phyloP scores from a whole-genome alignment of 1,140 invertebrate genomes.

The Tetramorium alpestre region DNA sequence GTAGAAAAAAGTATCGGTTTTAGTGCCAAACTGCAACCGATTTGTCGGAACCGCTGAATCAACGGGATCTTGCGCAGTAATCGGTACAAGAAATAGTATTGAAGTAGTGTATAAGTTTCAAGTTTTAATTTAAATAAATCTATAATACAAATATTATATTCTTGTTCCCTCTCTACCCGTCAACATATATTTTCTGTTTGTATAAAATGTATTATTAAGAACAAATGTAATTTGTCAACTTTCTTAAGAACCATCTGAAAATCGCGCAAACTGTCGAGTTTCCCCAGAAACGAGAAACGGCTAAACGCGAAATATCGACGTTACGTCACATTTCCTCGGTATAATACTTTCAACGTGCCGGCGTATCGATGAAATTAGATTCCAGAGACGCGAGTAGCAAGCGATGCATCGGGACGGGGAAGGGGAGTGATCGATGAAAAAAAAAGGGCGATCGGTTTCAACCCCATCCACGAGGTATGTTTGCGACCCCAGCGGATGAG shows the following conservation, averaged over 20 bases:
- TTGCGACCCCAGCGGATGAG: slow-evolving; percentile 81
- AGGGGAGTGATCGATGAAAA: slow-evolving; percentile 80
- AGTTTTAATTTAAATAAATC: background rate
- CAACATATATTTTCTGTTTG: background rate
- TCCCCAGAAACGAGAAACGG: slow-evolving; percentile 62
- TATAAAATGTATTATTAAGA: background rate
- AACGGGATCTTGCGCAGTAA: slow-evolving; percentile 1
- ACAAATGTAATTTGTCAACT: slow-evolving; percentile 29
- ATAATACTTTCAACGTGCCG: slow-evolving; percentile 75
- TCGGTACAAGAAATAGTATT: slow-evolving; percentile 6
- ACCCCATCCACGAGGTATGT: slow-evolving; percentile 79
- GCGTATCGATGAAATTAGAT: slow-evolving; percentile 73
- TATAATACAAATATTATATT: background rate
- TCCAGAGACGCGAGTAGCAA: slow-evolving; percentile 73
- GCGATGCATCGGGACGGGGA: slow-evolving; percentile 67
- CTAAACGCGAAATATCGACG: slow-evolving; percentile 70
- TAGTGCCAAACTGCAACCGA: slow-evolving; percentile 43
- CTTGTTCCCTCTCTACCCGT: background rate
- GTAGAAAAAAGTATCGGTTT: slow-evolving; percentile 67
- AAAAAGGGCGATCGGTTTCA: slow-evolving; percentile 82
- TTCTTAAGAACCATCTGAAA: slow-evolving; percentile 21
- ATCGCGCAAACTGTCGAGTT: slow-evolving; percentile 40
- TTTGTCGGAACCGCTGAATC: slow-evolving; percentile 56
- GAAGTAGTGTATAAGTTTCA: background rate
- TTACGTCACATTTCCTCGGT: slow-evolving; percentile 74